A percentile compares a stretch with the other conserved stretches of the same genome.
These are phyloP conservation scores for Triplophysa rosa DNA, from an alignment of 2,113 vertebrate species.

Conservation along the genomic window DNA sequence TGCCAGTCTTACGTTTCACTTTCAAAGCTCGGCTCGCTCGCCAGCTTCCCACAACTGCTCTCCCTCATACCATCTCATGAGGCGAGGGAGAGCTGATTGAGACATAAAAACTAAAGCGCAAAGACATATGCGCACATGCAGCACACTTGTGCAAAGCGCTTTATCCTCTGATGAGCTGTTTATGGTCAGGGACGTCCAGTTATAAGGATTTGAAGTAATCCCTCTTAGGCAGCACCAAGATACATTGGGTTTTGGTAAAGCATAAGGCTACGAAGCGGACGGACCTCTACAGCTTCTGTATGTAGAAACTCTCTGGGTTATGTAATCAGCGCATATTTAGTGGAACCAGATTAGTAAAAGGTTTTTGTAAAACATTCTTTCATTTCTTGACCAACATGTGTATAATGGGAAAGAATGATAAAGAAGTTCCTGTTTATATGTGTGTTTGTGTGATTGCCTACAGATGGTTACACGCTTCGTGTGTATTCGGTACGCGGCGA, in stretches of 20 bases:
- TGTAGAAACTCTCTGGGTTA: constrained; percentile 29
- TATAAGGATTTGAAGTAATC: constrained; percentile 14
- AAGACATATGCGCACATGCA: background rate
- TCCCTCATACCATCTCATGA: constrained; percentile 42
- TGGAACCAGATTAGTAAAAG: background rate
- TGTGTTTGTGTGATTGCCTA: background rate
- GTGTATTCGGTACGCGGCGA: background rate
- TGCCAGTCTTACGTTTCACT: constrained; percentile 85
- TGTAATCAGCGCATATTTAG: background rate
- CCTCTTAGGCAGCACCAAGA: constrained; percentile 7
- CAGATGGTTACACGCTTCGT: constrained; percentile 2
- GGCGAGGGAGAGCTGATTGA: background rate
- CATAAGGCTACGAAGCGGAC: constrained; percentile 22
- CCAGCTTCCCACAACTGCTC: constrained; percentile 58
- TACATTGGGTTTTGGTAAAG: constrained; percentile 44
- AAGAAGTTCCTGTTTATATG: constrained; percentile 5
- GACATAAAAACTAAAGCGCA: constrained; percentile 13
- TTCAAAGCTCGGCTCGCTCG: constrained; percentile 82
- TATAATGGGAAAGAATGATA: constrained; percentile 22
- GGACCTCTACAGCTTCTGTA: constrained; percentile 18
- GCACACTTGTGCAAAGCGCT: background rate
- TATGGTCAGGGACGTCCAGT: constrained; percentile 27
- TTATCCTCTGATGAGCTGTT: constrained; percentile 28
- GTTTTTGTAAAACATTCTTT: background rate
- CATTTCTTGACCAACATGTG: background rate